Evolutionary conservation across 2,888 invertebrate species (phyloP).

Genomic region (Dioctria linearis): DNA sequence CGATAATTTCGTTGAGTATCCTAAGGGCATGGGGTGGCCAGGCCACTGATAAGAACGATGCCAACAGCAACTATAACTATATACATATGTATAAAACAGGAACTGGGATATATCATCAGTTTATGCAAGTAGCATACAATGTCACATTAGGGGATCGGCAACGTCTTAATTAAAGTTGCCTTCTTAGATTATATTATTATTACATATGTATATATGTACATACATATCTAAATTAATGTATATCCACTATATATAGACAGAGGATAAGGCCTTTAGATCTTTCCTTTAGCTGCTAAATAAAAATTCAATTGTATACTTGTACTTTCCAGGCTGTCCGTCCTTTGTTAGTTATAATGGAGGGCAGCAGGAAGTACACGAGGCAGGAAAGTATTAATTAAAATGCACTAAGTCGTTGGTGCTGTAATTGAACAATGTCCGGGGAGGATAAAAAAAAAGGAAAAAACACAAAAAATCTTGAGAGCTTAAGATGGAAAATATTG

Average conservation of each 20-base stretch:
- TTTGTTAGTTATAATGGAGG: not conserved
- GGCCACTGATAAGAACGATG: conserved; percentile 50
- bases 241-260: no score
- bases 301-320: conserved; percentile 3
- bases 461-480: not conserved
- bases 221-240: no score
- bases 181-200: conserved; percentile 31
- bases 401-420: conserved; percentile 24
- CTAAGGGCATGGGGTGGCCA: conserved; percentile 49
- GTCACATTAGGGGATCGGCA: conserved; percentile 50
- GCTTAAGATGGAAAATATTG: not conserved
- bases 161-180: conserved; percentile 51
- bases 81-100: not conserved
- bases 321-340: not conserved
- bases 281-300: not conserved
- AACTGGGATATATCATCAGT: conserved; percentile 32
- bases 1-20: conserved; percentile 54
- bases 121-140: conserved; percentile 50
- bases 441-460: not conserved
- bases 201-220: no score
- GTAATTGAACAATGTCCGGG: conserved; percentile 16
- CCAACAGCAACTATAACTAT: conserved; percentile 24
- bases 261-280: not conserved
- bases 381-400: conserved; percentile 37
- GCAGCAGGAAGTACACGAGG: conserved; percentile 38